phyloP scores from a whole-genome alignment of 2,113 vertebrate genomes.

The Indicator maculatus region DNA sequence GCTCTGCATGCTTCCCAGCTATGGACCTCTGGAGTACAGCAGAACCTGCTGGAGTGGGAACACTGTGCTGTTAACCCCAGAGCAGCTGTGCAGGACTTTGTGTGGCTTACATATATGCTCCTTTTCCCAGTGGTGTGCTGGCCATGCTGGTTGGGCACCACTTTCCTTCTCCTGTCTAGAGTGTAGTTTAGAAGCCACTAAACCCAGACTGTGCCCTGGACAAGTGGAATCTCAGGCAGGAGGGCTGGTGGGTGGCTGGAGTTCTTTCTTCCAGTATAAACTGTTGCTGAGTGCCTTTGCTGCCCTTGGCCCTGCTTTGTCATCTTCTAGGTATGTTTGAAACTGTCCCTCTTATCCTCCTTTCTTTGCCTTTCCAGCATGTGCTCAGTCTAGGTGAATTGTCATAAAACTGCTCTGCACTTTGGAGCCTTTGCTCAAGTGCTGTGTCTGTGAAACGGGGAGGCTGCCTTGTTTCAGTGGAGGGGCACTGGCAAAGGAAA shows the following conservation, averaged over 20 bases:
- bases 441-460: neutral
- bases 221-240: neutral
- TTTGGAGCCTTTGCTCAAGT: neutral
- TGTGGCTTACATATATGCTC: neutral
- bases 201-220: neutral
- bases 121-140: neutral
- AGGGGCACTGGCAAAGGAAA: neutral
- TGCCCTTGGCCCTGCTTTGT: neutral
- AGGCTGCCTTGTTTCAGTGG: neutral
- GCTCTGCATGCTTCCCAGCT: neutral
- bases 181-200: neutral
- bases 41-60: conserved; percentile 6
- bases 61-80: neutral
- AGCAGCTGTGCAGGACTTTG: neutral
- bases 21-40: neutral
- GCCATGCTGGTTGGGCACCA: neutral
- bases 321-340: neutral
- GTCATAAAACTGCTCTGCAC: neutral
- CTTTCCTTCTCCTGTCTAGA: neutral
- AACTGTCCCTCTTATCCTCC: neutral
- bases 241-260: neutral
- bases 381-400: neutral
- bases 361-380: neutral
- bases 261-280: neutral
- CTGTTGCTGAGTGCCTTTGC: neutral